Conservation (phyloP, 1,140 invertebrate species). For the Campoletis sonorensis region DNA sequence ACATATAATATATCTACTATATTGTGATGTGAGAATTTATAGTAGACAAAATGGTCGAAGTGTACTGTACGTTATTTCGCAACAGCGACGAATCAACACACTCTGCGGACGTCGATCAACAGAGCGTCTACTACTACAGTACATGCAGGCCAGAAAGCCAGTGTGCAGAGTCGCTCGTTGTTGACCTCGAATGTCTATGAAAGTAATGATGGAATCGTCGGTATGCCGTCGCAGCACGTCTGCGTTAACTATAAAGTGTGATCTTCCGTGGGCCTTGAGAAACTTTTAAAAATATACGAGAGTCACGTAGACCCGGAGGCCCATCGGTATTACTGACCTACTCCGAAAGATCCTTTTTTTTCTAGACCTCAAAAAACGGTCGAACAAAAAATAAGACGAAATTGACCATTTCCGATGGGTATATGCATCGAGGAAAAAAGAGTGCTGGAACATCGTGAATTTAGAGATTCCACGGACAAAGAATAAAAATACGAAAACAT, state of each 20-base stretch:
- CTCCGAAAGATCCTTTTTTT: no score
- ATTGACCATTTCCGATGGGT: background rate
- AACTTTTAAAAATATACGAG: background rate
- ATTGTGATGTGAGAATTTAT: no score
- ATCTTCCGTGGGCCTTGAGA: slow-evolving; percentile 43
- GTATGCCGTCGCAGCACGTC: background rate
- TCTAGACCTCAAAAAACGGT: no score
- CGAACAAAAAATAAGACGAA: no score
- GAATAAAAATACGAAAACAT: no score
- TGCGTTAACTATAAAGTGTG: slow-evolving; percentile 11
- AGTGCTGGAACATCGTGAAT: background rate
- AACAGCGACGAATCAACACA: slow-evolving; percentile 16
- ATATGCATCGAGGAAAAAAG: background rate
- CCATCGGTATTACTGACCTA: no score
- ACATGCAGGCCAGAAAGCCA: background rate
- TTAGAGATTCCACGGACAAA: no score
- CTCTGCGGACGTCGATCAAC: slow-evolving; percentile 25
- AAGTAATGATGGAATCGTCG: slow-evolving; percentile 39
- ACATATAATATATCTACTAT: no score
- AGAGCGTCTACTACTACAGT: background rate
- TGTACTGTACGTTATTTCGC: background rate
- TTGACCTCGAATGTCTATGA: slow-evolving; percentile 43
- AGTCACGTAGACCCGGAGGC: slow-evolving; percentile 11
- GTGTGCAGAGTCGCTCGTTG: slow-evolving; percentile 15
- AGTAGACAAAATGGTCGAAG: no score